phyloP scores from a whole-genome alignment of 1,140 invertebrate genomes.

The Apocrypta bakeri region DNA sequence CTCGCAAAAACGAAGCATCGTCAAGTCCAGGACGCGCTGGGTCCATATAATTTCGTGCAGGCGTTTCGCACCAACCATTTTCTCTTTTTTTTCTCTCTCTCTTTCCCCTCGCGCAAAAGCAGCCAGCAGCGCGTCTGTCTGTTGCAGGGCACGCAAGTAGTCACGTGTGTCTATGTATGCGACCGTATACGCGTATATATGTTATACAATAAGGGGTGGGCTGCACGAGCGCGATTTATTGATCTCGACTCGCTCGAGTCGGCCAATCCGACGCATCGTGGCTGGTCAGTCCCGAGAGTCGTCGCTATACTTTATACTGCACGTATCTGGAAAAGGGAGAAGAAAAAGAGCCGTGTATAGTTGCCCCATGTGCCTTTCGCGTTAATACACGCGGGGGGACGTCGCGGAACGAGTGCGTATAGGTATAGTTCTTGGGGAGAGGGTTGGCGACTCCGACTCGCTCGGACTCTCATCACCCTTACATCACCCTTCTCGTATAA shows the following conservation, averaged over 20 bases:
- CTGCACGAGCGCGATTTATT: slow-evolving; percentile 69
- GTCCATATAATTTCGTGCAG: slow-evolving; percentile 25
- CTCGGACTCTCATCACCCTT: slow-evolving; percentile 34
- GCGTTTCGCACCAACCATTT: slow-evolving; percentile 36
- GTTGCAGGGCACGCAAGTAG: not conserved
- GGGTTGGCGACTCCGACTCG: slow-evolving; percentile 60
- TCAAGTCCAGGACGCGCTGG: not conserved
- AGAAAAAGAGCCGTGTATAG: slow-evolving; percentile 39
- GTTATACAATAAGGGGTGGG: slow-evolving; percentile 1
- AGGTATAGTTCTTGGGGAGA: slow-evolving; percentile 52
- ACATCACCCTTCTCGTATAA: slow-evolving; percentile 26
- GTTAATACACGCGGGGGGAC: slow-evolving; percentile 60
- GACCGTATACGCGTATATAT: not conserved
- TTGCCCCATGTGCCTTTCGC: slow-evolving; percentile 57
- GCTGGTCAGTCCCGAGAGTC: slow-evolving; percentile 58
- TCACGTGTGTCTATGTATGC: not conserved
- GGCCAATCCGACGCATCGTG: slow-evolving; percentile 65
- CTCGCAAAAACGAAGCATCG: not conserved
- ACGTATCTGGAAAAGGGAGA: slow-evolving; percentile 40
- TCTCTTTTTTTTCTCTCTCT: slow-evolving; percentile 19
- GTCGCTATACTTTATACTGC: slow-evolving; percentile 49
- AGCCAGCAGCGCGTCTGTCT: slow-evolving; percentile 35
- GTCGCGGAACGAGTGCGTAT: slow-evolving; percentile 25
- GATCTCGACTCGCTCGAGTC: slow-evolving; percentile 58
- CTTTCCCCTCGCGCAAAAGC: slow-evolving; percentile 25